Evolutionary conservation across 2,113 vertebrate genomes (phyloP), one percentile per base, ranked within the genome.

Genomic region (Oncorhynchus kisutch): DNA sequence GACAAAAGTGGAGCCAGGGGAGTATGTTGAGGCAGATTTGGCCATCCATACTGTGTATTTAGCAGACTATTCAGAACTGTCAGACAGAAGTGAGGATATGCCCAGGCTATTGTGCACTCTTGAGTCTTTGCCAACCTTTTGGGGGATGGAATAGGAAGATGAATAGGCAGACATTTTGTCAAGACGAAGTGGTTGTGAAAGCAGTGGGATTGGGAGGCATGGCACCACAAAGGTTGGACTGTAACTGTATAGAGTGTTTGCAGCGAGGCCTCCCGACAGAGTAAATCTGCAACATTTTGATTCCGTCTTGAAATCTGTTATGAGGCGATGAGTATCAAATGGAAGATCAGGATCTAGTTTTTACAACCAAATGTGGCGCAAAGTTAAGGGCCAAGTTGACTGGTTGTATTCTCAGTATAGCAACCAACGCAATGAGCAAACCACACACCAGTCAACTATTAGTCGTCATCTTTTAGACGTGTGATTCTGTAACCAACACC

Each of bases 61-160:
- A 54, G 51, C 73, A 76, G 51, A 72, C 72, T 72, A 74, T 86
- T 91, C 81, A 70, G 85, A 54, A 45, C 82, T 90, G 88, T 91
- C 88, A 86, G 70, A 79, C 18, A 82, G 77, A 75, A 82, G 66
- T 20, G 74, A 62, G 80, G 34, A 64, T 71, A 76, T 70, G 65
- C 68, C 67, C 74, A 51, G 76, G 79, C 67, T 82, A 82, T 45
- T 29, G 71, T 71, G 82, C 67, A 39, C 27, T 75, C 83, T 88
- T 87, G 83, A 81, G 82, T 59, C 24, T 59, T 79, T 81, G 90
- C 72, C 86, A 87, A 72, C 25, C 39, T 83, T 73, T 83, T 81
- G 67, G 70, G 54, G 45, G 69, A 67, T 70, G 39, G 76, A 59
- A 81, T 72, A 54, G 51, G 51, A 16, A 54, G 51, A 54, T 54